These are phyloP conservation scores for Oreochromis niloticus DNA, from an alignment of 2,113 vertebrate genomes.

Conservation along the genomic window DNA sequence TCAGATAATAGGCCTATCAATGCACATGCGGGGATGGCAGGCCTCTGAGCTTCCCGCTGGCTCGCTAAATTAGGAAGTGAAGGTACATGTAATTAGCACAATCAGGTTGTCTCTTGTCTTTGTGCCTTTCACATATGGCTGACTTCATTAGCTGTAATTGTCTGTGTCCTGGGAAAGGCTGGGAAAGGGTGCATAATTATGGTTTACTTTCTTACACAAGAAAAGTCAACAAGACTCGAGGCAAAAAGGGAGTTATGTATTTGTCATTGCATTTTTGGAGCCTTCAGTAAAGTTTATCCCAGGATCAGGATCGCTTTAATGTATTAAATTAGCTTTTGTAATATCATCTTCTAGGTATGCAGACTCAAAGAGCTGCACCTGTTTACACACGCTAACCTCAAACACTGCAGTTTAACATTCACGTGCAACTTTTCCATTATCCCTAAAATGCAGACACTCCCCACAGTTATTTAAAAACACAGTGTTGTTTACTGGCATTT, in stretches of 20 bases:
- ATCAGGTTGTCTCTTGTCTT: slow-evolving; percentile 50
- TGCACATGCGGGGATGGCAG: slow-evolving; percentile 51
- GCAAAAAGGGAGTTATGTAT: neutral
- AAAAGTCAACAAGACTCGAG: slow-evolving; percentile 38
- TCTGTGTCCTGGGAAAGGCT: slow-evolving; percentile 3
- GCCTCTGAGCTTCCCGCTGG: slow-evolving; percentile 17
- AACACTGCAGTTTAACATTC: neutral
- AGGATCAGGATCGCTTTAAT: slow-evolving; percentile 10
- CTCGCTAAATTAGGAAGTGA: slow-evolving; percentile 38
- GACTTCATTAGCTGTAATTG: slow-evolving; percentile 53
- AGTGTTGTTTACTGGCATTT: slow-evolving; percentile 25
- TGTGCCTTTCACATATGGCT: slow-evolving; percentile 42
- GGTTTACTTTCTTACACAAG: slow-evolving; percentile 48
- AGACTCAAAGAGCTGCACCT: neutral
- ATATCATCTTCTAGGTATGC: slow-evolving; percentile 18
- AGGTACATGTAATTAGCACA: slow-evolving; percentile 55
- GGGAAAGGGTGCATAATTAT: slow-evolving; percentile 31
- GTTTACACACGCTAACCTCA: slow-evolving; percentile 27
- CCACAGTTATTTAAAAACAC: slow-evolving; percentile 18
- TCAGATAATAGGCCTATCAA: slow-evolving; percentile 48
- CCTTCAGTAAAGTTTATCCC: neutral
- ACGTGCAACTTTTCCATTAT: slow-evolving; percentile 25
- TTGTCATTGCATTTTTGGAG: neutral
- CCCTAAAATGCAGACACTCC: neutral
- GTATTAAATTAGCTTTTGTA: slow-evolving; percentile 34